These are phyloP conservation scores for Papilio polytes DNA, from an alignment of 1,140 invertebrate genomes.

Conservation along the genomic window DNA sequence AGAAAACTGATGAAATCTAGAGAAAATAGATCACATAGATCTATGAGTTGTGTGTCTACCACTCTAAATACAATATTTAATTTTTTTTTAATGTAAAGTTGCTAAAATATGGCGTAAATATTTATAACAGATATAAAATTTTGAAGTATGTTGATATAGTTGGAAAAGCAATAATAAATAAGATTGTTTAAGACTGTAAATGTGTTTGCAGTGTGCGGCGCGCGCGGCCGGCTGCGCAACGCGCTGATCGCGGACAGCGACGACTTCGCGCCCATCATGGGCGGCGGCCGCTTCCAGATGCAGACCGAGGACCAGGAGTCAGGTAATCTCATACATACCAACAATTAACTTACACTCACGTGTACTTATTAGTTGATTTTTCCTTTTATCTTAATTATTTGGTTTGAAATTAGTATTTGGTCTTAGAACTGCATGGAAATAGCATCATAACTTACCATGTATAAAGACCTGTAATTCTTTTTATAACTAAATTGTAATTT, in stretches of 20 bases:
- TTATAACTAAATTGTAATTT: not conserved
- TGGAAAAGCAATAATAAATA: not conserved
- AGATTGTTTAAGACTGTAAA: not conserved
- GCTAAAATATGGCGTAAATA: too few species aligned
- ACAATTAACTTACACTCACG: too few species aligned
- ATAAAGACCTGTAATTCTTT: not conserved
- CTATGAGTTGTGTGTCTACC: too few species aligned
- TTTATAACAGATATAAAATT: too few species aligned
- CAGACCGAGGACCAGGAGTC: slow-evolving; percentile 91
- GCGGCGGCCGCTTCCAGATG: slow-evolving; percentile 86
- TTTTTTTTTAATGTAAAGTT: too few species aligned
- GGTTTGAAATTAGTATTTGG: not conserved
- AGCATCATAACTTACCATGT: not conserved
- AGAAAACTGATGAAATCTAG: too few species aligned
- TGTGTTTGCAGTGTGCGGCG: slow-evolving; percentile 53
- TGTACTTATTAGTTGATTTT: not conserved
- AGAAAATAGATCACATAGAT: too few species aligned
- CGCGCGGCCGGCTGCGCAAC: slow-evolving; percentile 84
- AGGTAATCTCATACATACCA: slow-evolving; percentile 52
- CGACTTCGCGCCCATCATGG: slow-evolving; percentile 86
- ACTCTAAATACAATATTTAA: too few species aligned
- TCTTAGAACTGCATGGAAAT: not conserved
- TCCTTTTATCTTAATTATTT: not conserved
- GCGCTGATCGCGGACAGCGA: slow-evolving; percentile 87
- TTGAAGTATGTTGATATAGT: too few species aligned